Conservation (phyloP, 2,888 invertebrate genomes). For the Drosophila pegasa region DNA sequence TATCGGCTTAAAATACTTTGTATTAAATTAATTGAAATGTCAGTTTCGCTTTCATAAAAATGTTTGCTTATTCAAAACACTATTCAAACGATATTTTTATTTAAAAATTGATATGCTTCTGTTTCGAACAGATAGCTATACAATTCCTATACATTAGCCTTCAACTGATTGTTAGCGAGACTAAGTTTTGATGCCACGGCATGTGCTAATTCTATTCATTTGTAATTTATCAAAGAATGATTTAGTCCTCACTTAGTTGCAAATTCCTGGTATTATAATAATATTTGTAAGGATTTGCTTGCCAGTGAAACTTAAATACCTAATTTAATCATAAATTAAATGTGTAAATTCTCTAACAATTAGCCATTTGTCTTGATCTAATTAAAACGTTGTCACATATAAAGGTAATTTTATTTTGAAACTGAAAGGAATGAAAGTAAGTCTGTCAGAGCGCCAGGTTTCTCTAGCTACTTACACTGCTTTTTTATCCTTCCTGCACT, state of each 20-base stretch:
- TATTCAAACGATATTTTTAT: background rate
- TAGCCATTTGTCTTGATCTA: background rate
- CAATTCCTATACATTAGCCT: background rate
- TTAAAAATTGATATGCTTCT: background rate
- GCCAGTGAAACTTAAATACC: too few species aligned
- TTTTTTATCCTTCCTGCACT: background rate
- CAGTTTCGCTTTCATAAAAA: background rate
- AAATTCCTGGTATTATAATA: too few species aligned
- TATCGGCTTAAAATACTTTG: background rate
- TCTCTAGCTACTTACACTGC: background rate
- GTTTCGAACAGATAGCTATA: too few species aligned
- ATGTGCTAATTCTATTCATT: too few species aligned
- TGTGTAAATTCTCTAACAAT: background rate
- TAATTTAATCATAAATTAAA: too few species aligned
- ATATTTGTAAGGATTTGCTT: too few species aligned
- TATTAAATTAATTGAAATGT: slow-evolving; percentile 1
- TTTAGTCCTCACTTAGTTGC: too few species aligned
- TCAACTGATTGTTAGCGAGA: background rate
- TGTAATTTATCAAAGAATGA: too few species aligned
- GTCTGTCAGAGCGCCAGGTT: background rate
- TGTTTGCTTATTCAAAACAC: too few species aligned
- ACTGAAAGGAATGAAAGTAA: background rate
- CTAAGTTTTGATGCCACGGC: too few species aligned
- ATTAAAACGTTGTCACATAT: background rate
- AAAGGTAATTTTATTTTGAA: background rate